These are phyloP conservation scores for Ichneumoninae sp. DNA, from an alignment of 2,888 invertebrate genomes.

Conservation along the genomic window DNA sequence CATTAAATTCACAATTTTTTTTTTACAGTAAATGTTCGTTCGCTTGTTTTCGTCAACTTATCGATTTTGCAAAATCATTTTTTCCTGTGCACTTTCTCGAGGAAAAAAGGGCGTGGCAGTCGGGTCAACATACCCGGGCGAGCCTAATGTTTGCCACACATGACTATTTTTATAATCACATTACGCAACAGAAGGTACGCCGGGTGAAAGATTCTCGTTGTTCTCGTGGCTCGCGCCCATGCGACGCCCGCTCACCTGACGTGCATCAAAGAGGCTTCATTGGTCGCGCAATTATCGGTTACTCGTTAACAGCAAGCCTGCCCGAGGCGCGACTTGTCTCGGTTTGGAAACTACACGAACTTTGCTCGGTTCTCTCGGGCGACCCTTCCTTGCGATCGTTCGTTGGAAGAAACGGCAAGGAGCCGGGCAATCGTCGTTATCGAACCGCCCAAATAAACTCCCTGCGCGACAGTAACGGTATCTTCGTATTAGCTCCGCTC, in stretches of 20 bases:
- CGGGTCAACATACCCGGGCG: not conserved
- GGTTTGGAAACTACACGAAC: constrained; percentile 12
- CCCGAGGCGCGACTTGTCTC: not conserved
- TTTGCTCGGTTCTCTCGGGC: not conserved
- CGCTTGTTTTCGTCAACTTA: not conserved
- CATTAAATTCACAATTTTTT: too few relatives aligned
- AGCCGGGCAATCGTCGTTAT: constrained; percentile 3
- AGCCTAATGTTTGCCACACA: not conserved
- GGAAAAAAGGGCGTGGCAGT: constrained; percentile 14
- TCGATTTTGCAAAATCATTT: not conserved
- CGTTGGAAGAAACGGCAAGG: not conserved
- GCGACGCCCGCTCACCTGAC: constrained; percentile 30
- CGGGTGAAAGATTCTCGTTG: constrained; percentile 23
- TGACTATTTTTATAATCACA: constrained; percentile 5
- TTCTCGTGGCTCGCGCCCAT: not conserved
- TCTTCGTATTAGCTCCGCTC: not conserved
- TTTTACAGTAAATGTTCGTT: too few relatives aligned
- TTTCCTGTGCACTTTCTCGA: not conserved
- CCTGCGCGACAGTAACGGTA: not conserved
- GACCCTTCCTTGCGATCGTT: not conserved
- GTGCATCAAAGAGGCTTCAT: constrained; percentile 29
- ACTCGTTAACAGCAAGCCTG: constrained; percentile 54
- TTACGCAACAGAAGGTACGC: constrained; percentile 21
- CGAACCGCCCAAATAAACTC: constrained; percentile 6
- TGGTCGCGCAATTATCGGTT: constrained; percentile 60